phyloP scores from a whole-genome alignment of 1,140 invertebrate genomes.

The Hypothenemus hampei region DNA sequence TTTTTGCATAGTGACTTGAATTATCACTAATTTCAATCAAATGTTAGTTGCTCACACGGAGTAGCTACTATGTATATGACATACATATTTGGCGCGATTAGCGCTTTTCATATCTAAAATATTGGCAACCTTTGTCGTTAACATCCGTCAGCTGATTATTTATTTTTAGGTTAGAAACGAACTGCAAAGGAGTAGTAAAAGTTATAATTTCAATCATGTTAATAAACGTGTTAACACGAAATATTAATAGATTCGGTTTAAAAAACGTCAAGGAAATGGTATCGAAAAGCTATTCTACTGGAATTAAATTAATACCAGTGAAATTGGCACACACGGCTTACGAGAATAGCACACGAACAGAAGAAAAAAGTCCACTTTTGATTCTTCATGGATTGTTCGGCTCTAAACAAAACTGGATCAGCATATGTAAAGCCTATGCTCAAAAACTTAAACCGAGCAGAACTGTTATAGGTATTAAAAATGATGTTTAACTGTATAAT shows the following conservation, averaged over 20 bases:
- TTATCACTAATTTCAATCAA: too few species aligned
- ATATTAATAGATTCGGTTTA: too few species aligned
- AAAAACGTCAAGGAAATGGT: too few species aligned
- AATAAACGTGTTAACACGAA: too few species aligned
- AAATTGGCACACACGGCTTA: slow-evolving; percentile 55
- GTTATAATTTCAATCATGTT: neutral
- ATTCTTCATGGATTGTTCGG: slow-evolving; percentile 85
- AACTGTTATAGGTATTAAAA: slow-evolving; percentile 55
- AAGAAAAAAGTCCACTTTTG: slow-evolving; percentile 57
- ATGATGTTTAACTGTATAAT: neutral
- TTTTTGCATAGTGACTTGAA: too few species aligned
- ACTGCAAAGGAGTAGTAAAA: neutral
- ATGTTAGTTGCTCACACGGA: too few species aligned
- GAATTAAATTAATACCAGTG: slow-evolving; percentile 39
- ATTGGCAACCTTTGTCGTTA: neutral
- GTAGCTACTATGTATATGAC: too few species aligned
- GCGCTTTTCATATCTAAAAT: neutral
- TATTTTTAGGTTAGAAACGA: neutral
- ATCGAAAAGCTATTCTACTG: neutral
- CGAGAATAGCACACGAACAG: slow-evolving; percentile 44
- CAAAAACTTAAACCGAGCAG: slow-evolving; percentile 53
- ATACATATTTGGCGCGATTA: too few species aligned
- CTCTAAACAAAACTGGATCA: slow-evolving; percentile 80
- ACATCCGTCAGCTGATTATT: neutral
- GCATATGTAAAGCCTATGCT: slow-evolving; percentile 68